Conservation (phyloP, 37 sponge, comb jelly and placozoan genomes). For the Sycon ciliatum region DNA sequence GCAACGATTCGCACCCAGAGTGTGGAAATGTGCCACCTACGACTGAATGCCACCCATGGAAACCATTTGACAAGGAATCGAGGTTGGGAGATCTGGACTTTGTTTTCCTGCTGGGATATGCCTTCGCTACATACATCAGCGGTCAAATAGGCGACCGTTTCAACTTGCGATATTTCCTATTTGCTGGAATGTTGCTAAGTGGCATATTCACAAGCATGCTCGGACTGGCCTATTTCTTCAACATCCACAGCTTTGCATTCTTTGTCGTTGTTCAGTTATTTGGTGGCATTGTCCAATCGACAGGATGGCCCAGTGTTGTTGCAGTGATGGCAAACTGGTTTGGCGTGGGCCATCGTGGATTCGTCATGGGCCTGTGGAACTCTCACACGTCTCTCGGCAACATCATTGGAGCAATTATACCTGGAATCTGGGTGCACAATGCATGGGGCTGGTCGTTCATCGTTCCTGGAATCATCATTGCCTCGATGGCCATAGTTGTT, state of each 20-base stretch:
- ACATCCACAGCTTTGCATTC: slow-evolving; percentile 67
- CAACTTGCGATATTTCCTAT: slow-evolving; percentile 43
- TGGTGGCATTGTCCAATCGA: slow-evolving; percentile 61
- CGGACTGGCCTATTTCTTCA: slow-evolving; percentile 64
- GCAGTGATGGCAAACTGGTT: slow-evolving; percentile 86
- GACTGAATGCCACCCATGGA: not conserved
- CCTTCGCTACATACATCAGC: slow-evolving; percentile 37
- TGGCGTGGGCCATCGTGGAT: slow-evolving; percentile 74
- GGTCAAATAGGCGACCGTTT: slow-evolving; percentile 30
- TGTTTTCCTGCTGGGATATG: not conserved
- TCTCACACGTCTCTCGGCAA: slow-evolving; percentile 89
- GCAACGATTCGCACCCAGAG: too few species aligned
- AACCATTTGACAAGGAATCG: not conserved
- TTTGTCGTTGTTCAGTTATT: slow-evolving; percentile 75
- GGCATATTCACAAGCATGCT: slow-evolving; percentile 30
- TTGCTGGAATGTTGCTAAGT: slow-evolving; percentile 28
- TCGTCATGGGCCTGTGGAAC: slow-evolving; percentile 93
- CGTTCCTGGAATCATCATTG: slow-evolving; percentile 49
- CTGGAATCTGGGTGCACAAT: slow-evolving; percentile 59
- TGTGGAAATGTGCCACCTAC: not conserved
- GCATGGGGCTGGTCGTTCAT: slow-evolving; percentile 46
- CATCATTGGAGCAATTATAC: slow-evolving; percentile 80
- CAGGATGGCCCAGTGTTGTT: slow-evolving; percentile 84
- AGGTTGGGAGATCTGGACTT: not conserved
- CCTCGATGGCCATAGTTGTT: slow-evolving; percentile 21